Evolutionary conservation across 2,888 invertebrate genomes (phyloP).

Genomic region (Taphrorychus bicolor): DNA sequence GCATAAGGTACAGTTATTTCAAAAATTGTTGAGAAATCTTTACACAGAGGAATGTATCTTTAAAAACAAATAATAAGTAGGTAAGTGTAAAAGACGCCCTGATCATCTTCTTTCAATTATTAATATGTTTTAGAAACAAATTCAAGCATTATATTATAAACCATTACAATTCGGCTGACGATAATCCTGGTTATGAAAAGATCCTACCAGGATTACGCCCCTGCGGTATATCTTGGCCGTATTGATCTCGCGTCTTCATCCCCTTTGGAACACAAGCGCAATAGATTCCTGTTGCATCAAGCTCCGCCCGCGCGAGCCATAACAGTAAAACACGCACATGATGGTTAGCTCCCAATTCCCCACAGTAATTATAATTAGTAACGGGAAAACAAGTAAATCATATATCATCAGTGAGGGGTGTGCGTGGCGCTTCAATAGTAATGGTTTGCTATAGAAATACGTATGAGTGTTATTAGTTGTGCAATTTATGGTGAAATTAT

Average conservation of each 20-base stretch:
- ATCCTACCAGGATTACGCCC: not conserved
- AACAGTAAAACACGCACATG: conserved; percentile 29
- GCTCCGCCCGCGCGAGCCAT: conserved; percentile 20
- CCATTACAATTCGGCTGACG: too few species aligned
- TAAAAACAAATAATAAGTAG: too few species aligned
- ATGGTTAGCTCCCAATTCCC: not conserved
- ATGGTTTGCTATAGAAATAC: not conserved
- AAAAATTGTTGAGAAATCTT: too few species aligned
- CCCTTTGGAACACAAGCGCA: conserved; percentile 33
- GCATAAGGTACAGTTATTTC: too few species aligned
- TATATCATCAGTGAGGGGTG: not conserved
- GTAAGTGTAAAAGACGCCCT: too few species aligned
- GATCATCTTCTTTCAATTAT: too few species aligned
- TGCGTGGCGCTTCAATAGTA: not conserved
- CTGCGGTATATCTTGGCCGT: conserved; percentile 3
- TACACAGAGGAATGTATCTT: too few species aligned
- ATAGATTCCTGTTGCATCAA: conserved; percentile 35
- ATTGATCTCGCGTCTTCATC: conserved; percentile 14
- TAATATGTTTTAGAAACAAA: too few species aligned
- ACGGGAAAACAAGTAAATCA: not conserved
- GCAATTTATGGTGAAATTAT: not conserved
- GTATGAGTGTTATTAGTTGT: too few species aligned
- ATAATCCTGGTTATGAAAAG: too few species aligned
- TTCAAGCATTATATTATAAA: too few species aligned
- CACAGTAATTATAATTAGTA: not conserved